These are phyloP conservation scores for Rhopalosiphum maidis DNA, from an alignment of 1,140 invertebrate species.

Conservation along the genomic window DNA sequence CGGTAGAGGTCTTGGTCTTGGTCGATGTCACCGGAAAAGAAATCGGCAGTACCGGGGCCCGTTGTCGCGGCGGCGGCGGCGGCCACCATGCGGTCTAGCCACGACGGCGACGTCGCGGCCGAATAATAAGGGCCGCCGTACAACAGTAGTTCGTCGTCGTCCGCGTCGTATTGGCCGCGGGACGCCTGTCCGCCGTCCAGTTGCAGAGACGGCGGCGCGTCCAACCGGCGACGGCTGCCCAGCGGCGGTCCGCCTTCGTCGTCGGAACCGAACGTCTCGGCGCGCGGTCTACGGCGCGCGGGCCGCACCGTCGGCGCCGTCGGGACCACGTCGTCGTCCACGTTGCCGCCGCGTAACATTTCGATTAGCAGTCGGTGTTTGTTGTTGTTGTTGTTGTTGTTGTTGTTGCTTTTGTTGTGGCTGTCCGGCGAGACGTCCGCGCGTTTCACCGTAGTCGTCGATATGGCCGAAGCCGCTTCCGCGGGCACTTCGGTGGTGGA, in stretches of 20 bases:
- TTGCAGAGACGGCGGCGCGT: not conserved
- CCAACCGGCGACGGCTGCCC: not conserved
- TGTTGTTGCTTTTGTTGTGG: not conserved
- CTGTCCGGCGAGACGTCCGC: not conserved
- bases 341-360: not conserved
- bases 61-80: conserved; percentile 4
- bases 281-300: not conserved
- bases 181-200: not conserved
- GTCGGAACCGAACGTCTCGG: not conserved
- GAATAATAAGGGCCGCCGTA: not conserved
- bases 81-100: conserved; percentile 27
- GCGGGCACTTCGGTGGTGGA: not conserved
- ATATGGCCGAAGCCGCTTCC: too few relatives aligned
- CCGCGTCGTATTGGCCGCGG: not conserved
- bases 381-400: not conserved
- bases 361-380: conserved; percentile 30
- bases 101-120: not conserved
- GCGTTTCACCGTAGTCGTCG: not conserved
- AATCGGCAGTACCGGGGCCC: not conserved
- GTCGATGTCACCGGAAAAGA: not conserved
- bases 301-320: not conserved
- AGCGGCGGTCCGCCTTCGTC: not conserved
- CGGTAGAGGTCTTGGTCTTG: not conserved
- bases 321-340: not conserved
- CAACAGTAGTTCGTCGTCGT: not conserved